phyloP scores from a whole-genome alignment of 2,113 vertebrate species.

The Paramisgurnus dabryanus region DNA sequence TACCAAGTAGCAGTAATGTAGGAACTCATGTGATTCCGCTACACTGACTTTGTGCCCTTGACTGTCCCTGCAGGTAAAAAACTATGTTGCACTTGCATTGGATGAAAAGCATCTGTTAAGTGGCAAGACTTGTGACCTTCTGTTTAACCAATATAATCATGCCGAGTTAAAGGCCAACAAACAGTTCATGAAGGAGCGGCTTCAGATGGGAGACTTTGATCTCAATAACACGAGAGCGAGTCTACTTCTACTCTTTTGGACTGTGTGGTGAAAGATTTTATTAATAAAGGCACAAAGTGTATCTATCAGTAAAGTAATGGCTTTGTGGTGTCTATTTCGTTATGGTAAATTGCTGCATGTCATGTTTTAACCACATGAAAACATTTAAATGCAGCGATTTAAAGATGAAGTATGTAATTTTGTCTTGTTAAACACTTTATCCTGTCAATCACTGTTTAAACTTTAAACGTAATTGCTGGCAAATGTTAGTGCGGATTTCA shows the following conservation, averaged over 20 bases:
- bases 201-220: constrained; percentile 28
- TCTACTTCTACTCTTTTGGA: constrained; percentile 28
- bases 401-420: not conserved
- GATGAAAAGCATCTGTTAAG: constrained; percentile 26
- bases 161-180: constrained; percentile 27
- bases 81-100: not conserved
- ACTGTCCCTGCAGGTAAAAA: constrained; percentile 29
- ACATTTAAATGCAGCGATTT: not conserved
- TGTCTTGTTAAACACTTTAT: no score
- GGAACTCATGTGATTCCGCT: not conserved
- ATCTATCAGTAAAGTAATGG: not conserved
- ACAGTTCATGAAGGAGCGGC: constrained; percentile 27
- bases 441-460: no score
- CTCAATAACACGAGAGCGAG: constrained; percentile 4
- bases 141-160: constrained; percentile 14
- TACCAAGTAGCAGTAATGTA: not conserved
- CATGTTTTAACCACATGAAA: not conserved
- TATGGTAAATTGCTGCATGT: not conserved
- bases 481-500: no score
- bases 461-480: no score
- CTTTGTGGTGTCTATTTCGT: not conserved
- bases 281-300: constrained; percentile 35
- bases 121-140: constrained; percentile 25
- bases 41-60: not conserved
- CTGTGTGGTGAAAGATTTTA: constrained; percentile 43